Base-by-base conservation (phyloP, 2,888 invertebrate genomes). In the Drosophila siamana region DNA sequence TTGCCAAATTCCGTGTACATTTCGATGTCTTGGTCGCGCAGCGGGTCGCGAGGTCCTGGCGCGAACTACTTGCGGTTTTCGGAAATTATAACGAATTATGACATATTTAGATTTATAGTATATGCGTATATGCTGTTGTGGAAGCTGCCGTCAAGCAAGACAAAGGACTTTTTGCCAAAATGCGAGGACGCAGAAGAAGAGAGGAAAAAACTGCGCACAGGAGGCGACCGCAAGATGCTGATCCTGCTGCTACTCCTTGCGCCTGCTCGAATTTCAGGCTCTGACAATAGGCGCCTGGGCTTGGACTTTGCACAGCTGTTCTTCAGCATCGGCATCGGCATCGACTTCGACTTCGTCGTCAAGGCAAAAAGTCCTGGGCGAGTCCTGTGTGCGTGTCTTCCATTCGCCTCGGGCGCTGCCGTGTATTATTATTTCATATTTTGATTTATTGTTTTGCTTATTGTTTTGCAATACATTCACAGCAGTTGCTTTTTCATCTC, bases 401-500 rank as follows among this genome's bases (percentile, higher is more conserved):
- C 54, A 19, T 56, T 50, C 54, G 71, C 71, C 75, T 61, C 64
- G 55, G 43, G 70, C 65, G 61, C 66, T 57, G 54, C 47, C 56
- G 56, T 30, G 65, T 67, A 74, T 78, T 83, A 87, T 87, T 87
- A 87, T 87, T 87, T 87, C 87, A 83, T 83, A 78, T 85, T 83
- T 83, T 83, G 83, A 83, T 83, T 83, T 83, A 83, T 83, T 83
- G 87, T 86, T 85, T 86, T 68, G 79, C 87, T 81, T 78, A 87
- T 83, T 83, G 87, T 85, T 87, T 83, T 74, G 82, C 86, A 66
- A 81, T 63, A 84, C 69, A 83, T 68, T 79, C 69, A 67, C 59
- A 60, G 72, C 50, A 62, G 48, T 60, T 28, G 46, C 22, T 41
- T 47, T 47, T n/a, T n/a, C n/a, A n/a, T n/a, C n/a, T 55, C 28